A percentile compares a stretch with the other conserved stretches of the same genome.
Evolutionary conservation across 2,888 invertebrate genomes (phyloP).

Genomic region (Ormyrus nitidulus): DNA sequence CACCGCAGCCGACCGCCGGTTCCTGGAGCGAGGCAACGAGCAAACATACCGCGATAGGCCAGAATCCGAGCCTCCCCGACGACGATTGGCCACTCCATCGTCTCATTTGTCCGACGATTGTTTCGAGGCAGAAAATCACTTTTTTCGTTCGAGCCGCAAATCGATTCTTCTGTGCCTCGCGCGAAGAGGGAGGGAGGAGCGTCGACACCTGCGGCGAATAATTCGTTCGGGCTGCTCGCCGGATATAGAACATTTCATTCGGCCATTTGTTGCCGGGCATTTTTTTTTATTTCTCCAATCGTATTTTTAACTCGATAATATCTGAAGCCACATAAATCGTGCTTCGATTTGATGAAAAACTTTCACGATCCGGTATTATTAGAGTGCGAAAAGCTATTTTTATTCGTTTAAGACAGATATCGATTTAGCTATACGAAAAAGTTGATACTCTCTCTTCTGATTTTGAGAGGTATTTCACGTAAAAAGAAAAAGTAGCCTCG

Average conservation of each 20-base stretch:
- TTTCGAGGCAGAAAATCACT: constrained; percentile 57
- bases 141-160: constrained; percentile 35
- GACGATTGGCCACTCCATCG: constrained; percentile 59
- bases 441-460: too few species aligned
- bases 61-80: constrained; percentile 42
- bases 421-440: too few species aligned
- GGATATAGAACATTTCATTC: constrained; percentile 34
- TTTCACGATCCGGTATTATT: not conserved
- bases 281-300: constrained; percentile 25
- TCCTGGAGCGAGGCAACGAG: not conserved
- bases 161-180: not conserved
- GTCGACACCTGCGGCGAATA: constrained; percentile 45
- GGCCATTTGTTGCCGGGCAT: constrained; percentile 34
- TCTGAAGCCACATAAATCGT: constrained; percentile 17
- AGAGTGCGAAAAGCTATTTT: constrained; percentile 1
- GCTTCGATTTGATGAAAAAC: constrained; percentile 34
- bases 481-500: too few species aligned
- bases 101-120: constrained; percentile 64
- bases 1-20: not conserved
- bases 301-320: constrained; percentile 27
- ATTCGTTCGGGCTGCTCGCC: constrained; percentile 13
- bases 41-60: constrained; percentile 1
- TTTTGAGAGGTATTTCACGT: too few species aligned
- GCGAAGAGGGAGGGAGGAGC: not conserved
- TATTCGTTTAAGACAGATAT: not conserved